Percentiles rank a stretch among this genome's conserved stretches.
phyloP scores from a whole-genome alignment of 2,888 invertebrate genomes.

The Netelia inedita region DNA sequence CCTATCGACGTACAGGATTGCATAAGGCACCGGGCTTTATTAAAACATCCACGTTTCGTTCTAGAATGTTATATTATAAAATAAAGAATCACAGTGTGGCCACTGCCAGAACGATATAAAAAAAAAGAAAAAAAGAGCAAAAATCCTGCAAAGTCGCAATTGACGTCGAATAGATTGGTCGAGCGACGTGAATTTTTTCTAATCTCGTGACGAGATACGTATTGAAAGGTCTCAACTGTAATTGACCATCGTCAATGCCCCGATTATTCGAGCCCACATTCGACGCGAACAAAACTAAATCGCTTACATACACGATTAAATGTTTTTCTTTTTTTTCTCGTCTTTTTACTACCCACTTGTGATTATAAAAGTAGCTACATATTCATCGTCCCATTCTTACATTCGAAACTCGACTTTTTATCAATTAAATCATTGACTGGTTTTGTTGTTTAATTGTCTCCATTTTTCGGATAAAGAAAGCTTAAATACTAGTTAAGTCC shows the following conservation, averaged over 20 bases:
- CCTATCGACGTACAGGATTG: constrained; percentile 14
- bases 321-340: neutral
- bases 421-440: neutral
- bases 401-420: neutral
- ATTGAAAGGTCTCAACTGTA: constrained; percentile 57
- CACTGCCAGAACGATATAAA: constrained; percentile 2
- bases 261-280: constrained; percentile 12
- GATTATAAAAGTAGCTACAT: neutral
- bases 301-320: neutral
- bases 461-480: neutral
- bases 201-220: constrained; percentile 47
- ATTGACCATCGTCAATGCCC: constrained; percentile 55
- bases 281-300: constrained; percentile 44
- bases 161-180: constrained; percentile 11
- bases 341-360: neutral
- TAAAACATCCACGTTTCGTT: constrained; percentile 13
- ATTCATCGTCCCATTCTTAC: neutral
- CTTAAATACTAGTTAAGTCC: constrained; percentile 57
- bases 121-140: neutral
- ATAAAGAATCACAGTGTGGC: constrained; percentile 2
- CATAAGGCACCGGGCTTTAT: constrained; percentile 45
- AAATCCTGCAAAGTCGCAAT: neutral
- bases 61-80: constrained; percentile 15
- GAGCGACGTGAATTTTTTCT: constrained; percentile 43
- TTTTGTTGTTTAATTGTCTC: neutral